A percentile compares a stretch with the other conserved stretches of the same genome.
phyloP scores from a whole-genome alignment of 2,888 invertebrate genomes.

The Drosophila peninsularis region DNA sequence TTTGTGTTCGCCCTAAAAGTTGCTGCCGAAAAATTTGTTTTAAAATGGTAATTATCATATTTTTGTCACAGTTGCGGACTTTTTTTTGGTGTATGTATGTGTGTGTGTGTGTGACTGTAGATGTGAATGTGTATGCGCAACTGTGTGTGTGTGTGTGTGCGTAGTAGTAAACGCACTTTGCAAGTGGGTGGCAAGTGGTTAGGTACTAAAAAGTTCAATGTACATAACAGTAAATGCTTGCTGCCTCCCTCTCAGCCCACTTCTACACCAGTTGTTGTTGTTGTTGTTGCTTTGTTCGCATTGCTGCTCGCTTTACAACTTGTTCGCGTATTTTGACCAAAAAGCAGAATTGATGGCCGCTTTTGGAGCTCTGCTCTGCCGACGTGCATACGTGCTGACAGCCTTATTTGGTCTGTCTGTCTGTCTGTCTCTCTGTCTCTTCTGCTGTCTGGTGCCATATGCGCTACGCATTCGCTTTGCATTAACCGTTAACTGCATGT shows the following conservation, averaged over 20 bases:
- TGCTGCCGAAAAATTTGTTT: conserved; percentile 40
- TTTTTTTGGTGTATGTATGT: conserved; percentile 45
- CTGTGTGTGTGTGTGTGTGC: conserved; percentile 50
- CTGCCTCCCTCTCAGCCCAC: conserved; percentile 16
- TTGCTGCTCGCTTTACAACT: conserved; percentile 77
- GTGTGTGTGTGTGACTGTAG: conserved; percentile 15
- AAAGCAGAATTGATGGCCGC: conserved; percentile 66
- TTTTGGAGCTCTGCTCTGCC: conserved; percentile 51
- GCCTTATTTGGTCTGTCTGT: conserved; percentile 67
- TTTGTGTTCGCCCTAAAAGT: conserved; percentile 40
- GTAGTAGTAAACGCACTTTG: conserved; percentile 80
- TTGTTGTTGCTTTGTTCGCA: conserved; percentile 62
- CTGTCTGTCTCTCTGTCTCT: conserved; percentile 37
- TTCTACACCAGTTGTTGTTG: conserved; percentile 8
- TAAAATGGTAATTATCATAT: conserved; percentile 75
- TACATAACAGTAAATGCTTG: conserved; percentile 71
- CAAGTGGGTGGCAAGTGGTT: conserved; percentile 69
- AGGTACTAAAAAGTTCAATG: conserved; percentile 73
- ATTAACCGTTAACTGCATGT: conserved; percentile 81
- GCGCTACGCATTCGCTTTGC: conserved; percentile 72
- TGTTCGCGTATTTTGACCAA: conserved; percentile 78
- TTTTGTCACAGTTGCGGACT: conserved; percentile 71
- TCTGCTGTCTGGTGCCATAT: conserved; percentile 65
- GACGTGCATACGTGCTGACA: conserved; percentile 59
- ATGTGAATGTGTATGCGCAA: conserved; percentile 13